A percentile compares a stretch with the other conserved stretches of the same genome.
These are phyloP conservation scores for Anoplolepis gracilipes DNA, from an alignment of 1,140 invertebrate species.

Conservation along the genomic window DNA sequence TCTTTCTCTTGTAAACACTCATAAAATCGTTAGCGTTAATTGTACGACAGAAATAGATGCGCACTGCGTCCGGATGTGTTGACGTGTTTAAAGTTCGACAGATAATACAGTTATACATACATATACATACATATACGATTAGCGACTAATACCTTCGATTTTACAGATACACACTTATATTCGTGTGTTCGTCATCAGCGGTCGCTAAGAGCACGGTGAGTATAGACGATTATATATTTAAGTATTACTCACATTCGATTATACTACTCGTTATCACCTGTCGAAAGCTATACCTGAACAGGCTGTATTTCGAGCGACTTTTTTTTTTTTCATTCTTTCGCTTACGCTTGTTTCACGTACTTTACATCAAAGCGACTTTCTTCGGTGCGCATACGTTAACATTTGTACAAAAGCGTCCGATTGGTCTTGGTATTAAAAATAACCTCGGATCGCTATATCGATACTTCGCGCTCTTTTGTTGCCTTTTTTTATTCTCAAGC, in stretches of 20 bases:
- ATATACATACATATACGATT: slow-evolving; percentile 77
- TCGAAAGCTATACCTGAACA: slow-evolving; percentile 29
- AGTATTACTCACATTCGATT: slow-evolving; percentile 36
- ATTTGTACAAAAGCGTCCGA: slow-evolving; percentile 82
- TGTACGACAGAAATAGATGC: slow-evolving; percentile 76
- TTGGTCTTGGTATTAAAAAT: slow-evolving; percentile 87
- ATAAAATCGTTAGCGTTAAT: slow-evolving; percentile 72
- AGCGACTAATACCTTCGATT: slow-evolving; percentile 70
- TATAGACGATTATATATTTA: slow-evolving; percentile 60
- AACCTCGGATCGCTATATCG: slow-evolving; percentile 83
- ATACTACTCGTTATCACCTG: slow-evolving; percentile 12
- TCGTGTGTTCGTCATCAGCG: slow-evolving; percentile 64
- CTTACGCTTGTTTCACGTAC: slow-evolving; percentile 13
- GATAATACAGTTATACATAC: slow-evolving; percentile 77
- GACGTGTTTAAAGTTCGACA: slow-evolving; percentile 74
- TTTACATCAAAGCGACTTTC: slow-evolving; percentile 30
- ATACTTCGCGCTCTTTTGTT: slow-evolving; percentile 62
- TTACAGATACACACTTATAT: slow-evolving; percentile 73
- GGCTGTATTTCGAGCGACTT: not conserved
- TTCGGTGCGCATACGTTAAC: slow-evolving; percentile 63
- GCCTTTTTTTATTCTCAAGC: slow-evolving; percentile 49
- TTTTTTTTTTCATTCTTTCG: not conserved
- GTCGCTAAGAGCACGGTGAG: slow-evolving; percentile 73
- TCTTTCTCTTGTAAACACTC: slow-evolving; percentile 55
- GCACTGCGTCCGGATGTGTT: slow-evolving; percentile 66